These are phyloP conservation scores for Nothoprocta pentlandii DNA, from an alignment of 2,113 vertebrate species.

Conservation along the genomic window DNA sequence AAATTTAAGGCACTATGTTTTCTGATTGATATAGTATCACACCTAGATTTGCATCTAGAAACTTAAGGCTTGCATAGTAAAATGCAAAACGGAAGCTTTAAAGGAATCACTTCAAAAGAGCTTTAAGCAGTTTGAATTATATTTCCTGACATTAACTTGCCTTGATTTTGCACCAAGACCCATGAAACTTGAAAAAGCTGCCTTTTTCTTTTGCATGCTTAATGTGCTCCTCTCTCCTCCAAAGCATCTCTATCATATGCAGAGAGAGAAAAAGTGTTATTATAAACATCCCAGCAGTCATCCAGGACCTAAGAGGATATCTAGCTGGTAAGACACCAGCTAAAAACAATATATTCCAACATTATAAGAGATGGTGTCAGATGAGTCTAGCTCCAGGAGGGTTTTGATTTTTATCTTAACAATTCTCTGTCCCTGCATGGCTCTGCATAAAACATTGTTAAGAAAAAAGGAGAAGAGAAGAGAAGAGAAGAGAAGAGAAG, in stretches of 20 bases:
- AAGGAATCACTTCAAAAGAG: slow-evolving; percentile 40
- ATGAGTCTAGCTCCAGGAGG: slow-evolving; percentile 36
- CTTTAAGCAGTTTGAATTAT: slow-evolving; percentile 44
- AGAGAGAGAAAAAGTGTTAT: slow-evolving; percentile 23
- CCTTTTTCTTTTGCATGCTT: slow-evolving; percentile 28
- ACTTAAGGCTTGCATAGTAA: slow-evolving; percentile 4
- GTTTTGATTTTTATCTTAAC: slow-evolving; percentile 56
- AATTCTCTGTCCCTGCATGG: neutral
- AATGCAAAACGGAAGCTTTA: slow-evolving; percentile 39
- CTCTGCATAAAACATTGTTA: neutral
- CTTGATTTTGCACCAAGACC: slow-evolving; percentile 56
- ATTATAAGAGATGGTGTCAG: slow-evolving; percentile 6
- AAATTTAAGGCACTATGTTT: neutral
- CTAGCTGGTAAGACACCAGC: slow-evolving; percentile 16
- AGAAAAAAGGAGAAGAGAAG: neutral
- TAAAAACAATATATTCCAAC: slow-evolving; percentile 19
- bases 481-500: no score
- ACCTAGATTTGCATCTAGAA: slow-evolving; percentile 28
- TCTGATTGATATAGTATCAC: neutral
- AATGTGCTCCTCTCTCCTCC: slow-evolving; percentile 43
- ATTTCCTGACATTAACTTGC: slow-evolving; percentile 32
- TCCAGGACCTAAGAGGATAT: slow-evolving; percentile 31
- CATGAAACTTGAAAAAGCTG: slow-evolving; percentile 49
- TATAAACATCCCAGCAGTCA: slow-evolving; percentile 49
- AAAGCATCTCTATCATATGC: slow-evolving; percentile 22